Conservation (phyloP, 2,888 invertebrate genomes). For the Phyllotreta cruciferae region DNA sequence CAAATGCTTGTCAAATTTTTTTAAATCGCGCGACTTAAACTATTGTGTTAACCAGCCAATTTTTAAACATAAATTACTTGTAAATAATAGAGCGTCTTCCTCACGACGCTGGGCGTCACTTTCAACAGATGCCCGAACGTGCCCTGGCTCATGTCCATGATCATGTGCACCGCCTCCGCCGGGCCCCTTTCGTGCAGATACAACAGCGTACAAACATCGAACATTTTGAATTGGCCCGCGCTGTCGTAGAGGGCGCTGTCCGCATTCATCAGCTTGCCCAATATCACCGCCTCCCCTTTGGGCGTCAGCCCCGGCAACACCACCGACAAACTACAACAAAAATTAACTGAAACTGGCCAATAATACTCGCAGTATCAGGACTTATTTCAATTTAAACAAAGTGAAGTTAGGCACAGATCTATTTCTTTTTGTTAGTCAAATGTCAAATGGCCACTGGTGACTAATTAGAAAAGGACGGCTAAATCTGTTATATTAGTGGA, state of each 20-base stretch:
- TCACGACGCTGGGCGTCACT: constrained; percentile 69
- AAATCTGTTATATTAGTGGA: too few relatives aligned
- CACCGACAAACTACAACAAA: constrained; percentile 40
- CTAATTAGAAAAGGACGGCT: too few relatives aligned
- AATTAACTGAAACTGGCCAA: too few relatives aligned
- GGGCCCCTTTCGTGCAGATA: constrained; percentile 65
- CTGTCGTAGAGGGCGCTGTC: constrained; percentile 69
- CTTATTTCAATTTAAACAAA: not conserved
- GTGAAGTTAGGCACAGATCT: constrained; percentile 11
- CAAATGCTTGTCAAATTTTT: too few relatives aligned
- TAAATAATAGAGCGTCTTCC: constrained; percentile 72
- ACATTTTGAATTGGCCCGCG: constrained; percentile 61
- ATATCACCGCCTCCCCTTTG: constrained; percentile 50
- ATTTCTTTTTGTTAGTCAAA: too few relatives aligned
- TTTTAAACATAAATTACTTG: constrained; percentile 63
- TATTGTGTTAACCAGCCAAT: too few relatives aligned
- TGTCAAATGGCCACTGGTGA: too few relatives aligned
- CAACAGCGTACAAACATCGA: constrained; percentile 68
- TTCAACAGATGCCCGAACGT: constrained; percentile 70
- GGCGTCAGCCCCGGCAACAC: constrained; percentile 45
- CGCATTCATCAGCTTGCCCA: constrained; percentile 58
- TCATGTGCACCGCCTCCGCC: constrained; percentile 65
- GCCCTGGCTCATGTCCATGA: constrained; percentile 70
- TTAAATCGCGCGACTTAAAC: too few relatives aligned
- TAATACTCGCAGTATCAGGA: not conserved